A percentile compares a stretch with the other conserved stretches of the same genome.
Conservation (phyloP, 2,888 invertebrate genomes). For the Marasmarcha lunaedactyla region DNA sequence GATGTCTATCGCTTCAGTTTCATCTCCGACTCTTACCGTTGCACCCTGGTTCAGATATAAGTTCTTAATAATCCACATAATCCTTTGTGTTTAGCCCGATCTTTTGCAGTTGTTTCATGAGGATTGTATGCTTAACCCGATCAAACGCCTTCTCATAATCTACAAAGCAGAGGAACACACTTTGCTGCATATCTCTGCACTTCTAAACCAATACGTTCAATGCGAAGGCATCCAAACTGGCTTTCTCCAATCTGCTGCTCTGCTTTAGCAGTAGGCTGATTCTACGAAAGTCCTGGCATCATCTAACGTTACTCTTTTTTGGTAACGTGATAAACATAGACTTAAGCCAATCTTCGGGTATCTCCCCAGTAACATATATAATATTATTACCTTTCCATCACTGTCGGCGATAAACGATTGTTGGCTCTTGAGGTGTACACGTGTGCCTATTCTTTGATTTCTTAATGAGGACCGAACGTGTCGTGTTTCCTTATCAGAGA, state of each 20-base stretch:
- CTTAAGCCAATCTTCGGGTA: too few relatives aligned
- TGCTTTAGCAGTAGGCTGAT: conserved; percentile 11
- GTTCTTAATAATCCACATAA: conserved; percentile 4
- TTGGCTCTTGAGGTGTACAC: too few relatives aligned
- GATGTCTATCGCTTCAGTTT: neutral
- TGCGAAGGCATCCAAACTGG: conserved; percentile 14
- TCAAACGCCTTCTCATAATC: conserved; percentile 12
- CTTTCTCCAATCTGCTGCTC: conserved; percentile 9
- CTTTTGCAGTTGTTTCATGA: conserved; percentile 3
- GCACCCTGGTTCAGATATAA: neutral
- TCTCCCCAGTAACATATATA: too few relatives aligned
- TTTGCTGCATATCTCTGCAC: conserved; percentile 12
- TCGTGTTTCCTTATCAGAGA: too few relatives aligned
- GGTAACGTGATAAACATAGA: too few relatives aligned
- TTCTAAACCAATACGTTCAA: conserved; percentile 12
- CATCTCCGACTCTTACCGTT: neutral
- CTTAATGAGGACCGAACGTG: too few relatives aligned
- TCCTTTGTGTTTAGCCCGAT: conserved; percentile 10
- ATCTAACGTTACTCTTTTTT: too few relatives aligned
- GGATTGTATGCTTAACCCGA: conserved; percentile 3
- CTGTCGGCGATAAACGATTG: too few relatives aligned
- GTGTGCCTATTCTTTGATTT: too few relatives aligned
- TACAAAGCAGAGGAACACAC: conserved; percentile 12
- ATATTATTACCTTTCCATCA: too few relatives aligned
- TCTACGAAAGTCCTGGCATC: conserved; percentile 10